Percentiles rank a stretch among this genome's conserved stretches.
phyloP scores from a whole-genome alignment of 1,140 invertebrate genomes.

The Saxidomus purpurata region DNA sequence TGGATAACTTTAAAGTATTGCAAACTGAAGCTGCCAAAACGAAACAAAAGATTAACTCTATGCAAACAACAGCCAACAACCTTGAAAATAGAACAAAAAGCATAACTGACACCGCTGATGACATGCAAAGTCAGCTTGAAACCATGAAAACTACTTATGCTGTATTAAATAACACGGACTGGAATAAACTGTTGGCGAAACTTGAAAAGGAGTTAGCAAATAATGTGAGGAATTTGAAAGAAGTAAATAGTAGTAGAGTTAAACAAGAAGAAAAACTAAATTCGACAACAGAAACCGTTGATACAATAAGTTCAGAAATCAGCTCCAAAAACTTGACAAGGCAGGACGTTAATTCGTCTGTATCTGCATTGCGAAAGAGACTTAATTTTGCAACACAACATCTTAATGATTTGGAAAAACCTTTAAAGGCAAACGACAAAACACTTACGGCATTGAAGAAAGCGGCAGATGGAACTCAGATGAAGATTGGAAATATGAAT shows the following conservation, averaged over 20 bases:
- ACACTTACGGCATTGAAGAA: neutral
- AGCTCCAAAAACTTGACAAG: neutral
- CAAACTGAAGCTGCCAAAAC: neutral
- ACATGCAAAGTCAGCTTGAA: neutral
- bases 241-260: neutral
- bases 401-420: neutral
- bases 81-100: neutral
- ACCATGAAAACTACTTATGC: slow-evolving; percentile 19
- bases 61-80: neutral
- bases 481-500: neutral
- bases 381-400: neutral
- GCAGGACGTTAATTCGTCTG: neutral
- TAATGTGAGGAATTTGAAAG: neutral
- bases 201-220: neutral
- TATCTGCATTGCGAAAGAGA: neutral
- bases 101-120: neutral
- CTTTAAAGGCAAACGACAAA: neutral
- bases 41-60: neutral
- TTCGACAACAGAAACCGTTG: neutral
- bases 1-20: slow-evolving; percentile 31
- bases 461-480: neutral
- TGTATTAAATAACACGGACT: slow-evolving; percentile 2
- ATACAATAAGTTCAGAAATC: neutral
- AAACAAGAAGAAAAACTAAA: neutral
- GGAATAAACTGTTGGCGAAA: slow-evolving; percentile 2